Evolutionary conservation across 2,113 vertebrate species (phyloP).

Genomic region (Xerus inauris): DNA sequence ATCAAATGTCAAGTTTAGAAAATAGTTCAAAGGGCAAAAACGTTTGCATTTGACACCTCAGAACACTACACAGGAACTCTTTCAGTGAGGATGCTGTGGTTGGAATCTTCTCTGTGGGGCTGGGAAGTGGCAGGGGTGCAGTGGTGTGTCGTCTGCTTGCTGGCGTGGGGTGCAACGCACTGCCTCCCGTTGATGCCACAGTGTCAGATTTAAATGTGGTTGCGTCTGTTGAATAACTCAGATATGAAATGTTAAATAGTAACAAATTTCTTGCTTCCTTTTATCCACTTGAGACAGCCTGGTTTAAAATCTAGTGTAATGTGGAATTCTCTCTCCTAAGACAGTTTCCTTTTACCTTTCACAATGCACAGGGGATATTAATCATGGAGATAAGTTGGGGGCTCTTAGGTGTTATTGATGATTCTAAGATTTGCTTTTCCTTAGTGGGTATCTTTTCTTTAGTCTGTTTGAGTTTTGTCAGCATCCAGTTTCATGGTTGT

Average conservation of each 20-base stretch:
- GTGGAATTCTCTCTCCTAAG: not conserved
- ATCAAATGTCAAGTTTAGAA: not conserved
- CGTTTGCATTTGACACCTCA: not conserved
- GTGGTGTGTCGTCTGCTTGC: too few species aligned
- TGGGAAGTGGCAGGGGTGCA: too few species aligned
- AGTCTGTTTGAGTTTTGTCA: constrained; percentile 13
- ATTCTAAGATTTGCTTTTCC: constrained; percentile 27
- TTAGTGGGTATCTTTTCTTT: not conserved
- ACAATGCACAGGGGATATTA: not conserved
- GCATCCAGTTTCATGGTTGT: constrained; percentile 6
- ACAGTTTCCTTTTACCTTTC: constrained; percentile 29
- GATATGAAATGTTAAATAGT: constrained; percentile 14
- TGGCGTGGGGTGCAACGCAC: not conserved
- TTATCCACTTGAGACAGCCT: not conserved
- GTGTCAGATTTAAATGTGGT: not conserved
- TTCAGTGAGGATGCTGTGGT: not conserved
- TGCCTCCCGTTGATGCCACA: not conserved
- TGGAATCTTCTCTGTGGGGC: not conserved
- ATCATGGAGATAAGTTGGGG: not conserved
- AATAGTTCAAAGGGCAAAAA: not conserved
- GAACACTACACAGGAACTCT: not conserved
- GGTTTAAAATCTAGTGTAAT: constrained; percentile 5
- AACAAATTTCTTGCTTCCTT: not conserved
- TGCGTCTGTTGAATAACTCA: not conserved
- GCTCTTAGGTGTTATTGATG: constrained; percentile 30